Base-by-base conservation (phyloP, 2,888 invertebrate species). In the Stenurella melanura region DNA sequence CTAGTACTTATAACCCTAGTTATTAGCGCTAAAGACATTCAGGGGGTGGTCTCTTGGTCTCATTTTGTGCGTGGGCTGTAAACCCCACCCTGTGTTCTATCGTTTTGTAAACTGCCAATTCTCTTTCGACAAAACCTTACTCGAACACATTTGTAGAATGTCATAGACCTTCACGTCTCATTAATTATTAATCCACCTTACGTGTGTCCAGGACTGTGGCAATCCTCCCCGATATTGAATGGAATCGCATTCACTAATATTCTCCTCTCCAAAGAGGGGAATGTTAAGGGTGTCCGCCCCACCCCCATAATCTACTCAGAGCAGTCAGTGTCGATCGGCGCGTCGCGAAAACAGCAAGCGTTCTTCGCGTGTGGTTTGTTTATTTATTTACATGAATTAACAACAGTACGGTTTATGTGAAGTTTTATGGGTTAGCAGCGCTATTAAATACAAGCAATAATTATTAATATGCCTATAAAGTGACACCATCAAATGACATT, bases 231-330 rank as follows among this genome's bases (percentile, higher is more conserved):
- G 34, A 58, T 54, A 60, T 56, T 73, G 64, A 73, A 73, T 73
- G 73, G 71, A 56, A 73, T 34, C 54, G 42, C 56, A 56, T 42
- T 18, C 64, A 60, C 57, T 19, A 42, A 72, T 60, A 26, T 63
- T 61, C 72, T 71, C 61, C 54, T 69, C 56, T 50, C 64, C 19
- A 34, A 50, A 61, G 54, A 18, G 72, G 72, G 72, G 72, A 72
- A 63, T 21, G 56, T 21, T 73, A 73, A 57, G 73, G 73, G 73
- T 73, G 56, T 64, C 63, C 64, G 63, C 73, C 73, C 73, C 73
- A 63, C 64, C 54, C 54, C 73, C 64, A 57, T 60, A 34, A 54
- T 72, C 73, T 57, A 30, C 26, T 70, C 70, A 42, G 50, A 60
- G 50, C 70, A 64, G 63, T 21, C 73, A 73, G 73, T 73, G 63